These are phyloP conservation scores for Barypeithes pellucidus DNA, from an alignment of 2,888 invertebrate species.

Conservation along the genomic window DNA sequence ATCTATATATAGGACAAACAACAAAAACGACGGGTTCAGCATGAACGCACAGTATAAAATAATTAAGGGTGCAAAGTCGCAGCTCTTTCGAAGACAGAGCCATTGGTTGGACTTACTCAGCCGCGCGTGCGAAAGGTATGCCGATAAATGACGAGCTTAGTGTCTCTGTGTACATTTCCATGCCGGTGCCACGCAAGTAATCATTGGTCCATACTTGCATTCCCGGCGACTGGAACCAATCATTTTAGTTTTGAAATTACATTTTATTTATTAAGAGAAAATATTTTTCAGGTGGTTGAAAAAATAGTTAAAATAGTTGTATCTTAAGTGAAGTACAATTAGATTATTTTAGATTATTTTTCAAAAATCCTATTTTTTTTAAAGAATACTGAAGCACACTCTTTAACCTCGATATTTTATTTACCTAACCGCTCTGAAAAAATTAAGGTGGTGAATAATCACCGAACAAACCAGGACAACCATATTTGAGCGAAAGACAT, in stretches of 20 bases:
- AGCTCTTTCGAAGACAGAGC: slow-evolving; percentile 33
- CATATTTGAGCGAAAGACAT: too few relatives aligned
- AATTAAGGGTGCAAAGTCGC: slow-evolving; percentile 44
- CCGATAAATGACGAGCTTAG: slow-evolving; percentile 98
- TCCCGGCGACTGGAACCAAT: slow-evolving; percentile 86
- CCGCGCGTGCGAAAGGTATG: slow-evolving; percentile 98
- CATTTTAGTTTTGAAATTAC: slow-evolving; percentile 1
- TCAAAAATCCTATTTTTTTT: too few relatives aligned
- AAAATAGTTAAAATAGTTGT: neutral
- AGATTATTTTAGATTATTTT: too few relatives aligned
- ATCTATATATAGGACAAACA: slow-evolving; percentile 27
- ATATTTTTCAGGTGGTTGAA: neutral
- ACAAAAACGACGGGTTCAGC: slow-evolving; percentile 56
- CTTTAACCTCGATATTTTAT: too few relatives aligned
- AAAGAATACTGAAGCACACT: too few relatives aligned
- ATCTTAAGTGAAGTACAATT: neutral
- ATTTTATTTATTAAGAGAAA: neutral
- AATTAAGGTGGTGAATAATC: too few relatives aligned
- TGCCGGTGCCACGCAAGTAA: slow-evolving; percentile 99
- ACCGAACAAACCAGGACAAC: too few relatives aligned
- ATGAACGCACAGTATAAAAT: slow-evolving; percentile 57
- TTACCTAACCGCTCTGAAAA: too few relatives aligned
- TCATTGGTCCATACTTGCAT: slow-evolving; percentile 99
- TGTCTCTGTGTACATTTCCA: slow-evolving; percentile 99
- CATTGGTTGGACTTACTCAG: slow-evolving; percentile 90